Evolutionary conservation across 1,140 invertebrate genomes (phyloP).

Genomic region (Drosophila mojavensis): DNA sequence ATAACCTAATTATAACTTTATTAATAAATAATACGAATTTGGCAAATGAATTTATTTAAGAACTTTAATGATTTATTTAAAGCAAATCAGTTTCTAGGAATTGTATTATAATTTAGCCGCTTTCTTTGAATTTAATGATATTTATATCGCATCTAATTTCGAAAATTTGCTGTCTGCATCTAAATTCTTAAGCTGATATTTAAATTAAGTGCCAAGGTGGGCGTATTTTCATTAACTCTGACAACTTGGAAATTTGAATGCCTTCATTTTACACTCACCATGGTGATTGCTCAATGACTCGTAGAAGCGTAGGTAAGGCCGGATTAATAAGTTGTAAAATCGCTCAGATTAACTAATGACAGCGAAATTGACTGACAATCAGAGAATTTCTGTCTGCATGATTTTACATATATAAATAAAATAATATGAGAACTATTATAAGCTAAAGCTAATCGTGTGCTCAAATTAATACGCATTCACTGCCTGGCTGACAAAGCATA

Average conservation of each 20-base stretch:
- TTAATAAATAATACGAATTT: no score
- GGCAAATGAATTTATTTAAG: not conserved
- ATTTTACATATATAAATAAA: conserved; percentile 10
- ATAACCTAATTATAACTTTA: no score
- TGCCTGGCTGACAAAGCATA: conserved; percentile 64
- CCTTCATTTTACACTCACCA: not conserved
- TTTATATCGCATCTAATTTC: not conserved
- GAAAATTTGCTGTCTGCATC: conserved; percentile 2
- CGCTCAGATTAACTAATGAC: conserved; percentile 33
- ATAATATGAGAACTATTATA: conserved; percentile 24
- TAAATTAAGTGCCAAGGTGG: not conserved
- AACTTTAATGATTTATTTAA: not conserved
- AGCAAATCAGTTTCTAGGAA: not conserved
- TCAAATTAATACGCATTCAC: conserved; percentile 65
- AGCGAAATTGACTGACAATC: conserved; percentile 35
- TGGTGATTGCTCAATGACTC: conserved; percentile 14
- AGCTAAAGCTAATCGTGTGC: conserved; percentile 67
- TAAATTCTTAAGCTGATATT: not conserved
- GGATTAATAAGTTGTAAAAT: conserved; percentile 35
- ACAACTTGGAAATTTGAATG: not conserved
- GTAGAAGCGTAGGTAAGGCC: not conserved
- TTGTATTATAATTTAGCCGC: no score
- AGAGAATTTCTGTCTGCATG: conserved; percentile 22
- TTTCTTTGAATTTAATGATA: not conserved
- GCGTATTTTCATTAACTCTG: not conserved